Evolutionary conservation across 1,140 invertebrate species (phyloP), one percentile per base, ranked within the genome.

Genomic region (Achroia grisella): DNA sequence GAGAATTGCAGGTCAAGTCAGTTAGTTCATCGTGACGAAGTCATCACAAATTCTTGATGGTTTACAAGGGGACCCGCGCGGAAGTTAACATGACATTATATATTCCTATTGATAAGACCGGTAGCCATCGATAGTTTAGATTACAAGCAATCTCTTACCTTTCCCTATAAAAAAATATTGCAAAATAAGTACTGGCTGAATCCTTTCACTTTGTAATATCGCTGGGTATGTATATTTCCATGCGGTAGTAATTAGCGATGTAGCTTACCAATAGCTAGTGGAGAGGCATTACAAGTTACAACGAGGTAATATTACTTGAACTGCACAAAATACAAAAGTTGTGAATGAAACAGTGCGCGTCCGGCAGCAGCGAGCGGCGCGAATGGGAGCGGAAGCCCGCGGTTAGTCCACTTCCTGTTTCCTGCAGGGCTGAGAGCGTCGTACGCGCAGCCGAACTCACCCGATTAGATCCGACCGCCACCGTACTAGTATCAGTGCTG

Each of bases 381-480:
- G 73, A 84, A 82, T 84, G 80, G 76, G 80, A 82, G 76, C 80
- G 80, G 80, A 84, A 80, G 62, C 74, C 54, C 72, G 80, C 77
- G 80, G 80, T 84, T 84, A 84, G 74, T 78, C 73, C 77, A 84
- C 80, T 84, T 84, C 80, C 80, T 80, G 77, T 81, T 81, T 84
- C 80, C 80, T 78, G 77, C 70, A 63, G 71, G 70, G 70, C 62
- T 61, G 62, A 64, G 56, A 57, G 55, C 70, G 65, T 47, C 68
- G 73, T 68, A 62, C 65, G 77, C 71, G 68, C 72, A 71, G 56
- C 63, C 78, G 74, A 73, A 55, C 70, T 60, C 62, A 46, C 55
- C 63, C 74, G 66, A 78, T 42, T 51, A 53, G 56, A 39, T 45
- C 48, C 68, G 63, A 68, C 12, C 10, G 12, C 10, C 10, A 41